Evolutionary conservation across 2,888 invertebrate genomes (phyloP).

Genomic region (Xylota segnis): DNA sequence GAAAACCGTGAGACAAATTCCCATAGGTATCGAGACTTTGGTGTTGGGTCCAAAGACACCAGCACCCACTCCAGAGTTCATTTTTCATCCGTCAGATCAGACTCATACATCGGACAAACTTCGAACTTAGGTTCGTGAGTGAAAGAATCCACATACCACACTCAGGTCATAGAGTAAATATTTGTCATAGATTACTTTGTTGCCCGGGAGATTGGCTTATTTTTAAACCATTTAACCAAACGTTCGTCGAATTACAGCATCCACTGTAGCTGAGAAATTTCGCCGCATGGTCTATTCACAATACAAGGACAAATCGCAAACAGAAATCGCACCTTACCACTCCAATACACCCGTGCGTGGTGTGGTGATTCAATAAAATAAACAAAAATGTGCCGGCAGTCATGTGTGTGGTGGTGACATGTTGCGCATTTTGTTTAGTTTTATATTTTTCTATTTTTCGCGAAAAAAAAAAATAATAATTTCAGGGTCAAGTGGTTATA

Average conservation of each 20-base stretch:
- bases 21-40: too few relatives aligned
- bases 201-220: too few relatives aligned
- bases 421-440: conserved; percentile 64
- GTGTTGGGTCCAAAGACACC: too few relatives aligned
- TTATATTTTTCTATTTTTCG: conserved; percentile 5
- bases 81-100: too few relatives aligned
- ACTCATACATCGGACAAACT: too few relatives aligned
- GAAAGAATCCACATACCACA: too few relatives aligned
- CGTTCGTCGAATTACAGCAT: neutral
- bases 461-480: neutral
- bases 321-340: conserved; percentile 18
- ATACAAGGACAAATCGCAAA: conserved; percentile 33
- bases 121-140: too few relatives aligned
- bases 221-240: too few relatives aligned
- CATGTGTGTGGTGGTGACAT: conserved; percentile 60
- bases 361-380: conserved; percentile 47
- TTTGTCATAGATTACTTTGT: too few relatives aligned
- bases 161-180: too few relatives aligned
- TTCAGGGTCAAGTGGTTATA: conserved; percentile 21
- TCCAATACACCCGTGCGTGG: conserved; percentile 11
- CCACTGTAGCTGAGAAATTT: conserved; percentile 41
- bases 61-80: too few relatives aligned
- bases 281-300: conserved; percentile 59
- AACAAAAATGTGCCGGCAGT: conserved; percentile 62
- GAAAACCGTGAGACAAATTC: too few relatives aligned